Base-by-base conservation (phyloP, 23 tunicate genomes). In the Ascidia mentula region DNA sequence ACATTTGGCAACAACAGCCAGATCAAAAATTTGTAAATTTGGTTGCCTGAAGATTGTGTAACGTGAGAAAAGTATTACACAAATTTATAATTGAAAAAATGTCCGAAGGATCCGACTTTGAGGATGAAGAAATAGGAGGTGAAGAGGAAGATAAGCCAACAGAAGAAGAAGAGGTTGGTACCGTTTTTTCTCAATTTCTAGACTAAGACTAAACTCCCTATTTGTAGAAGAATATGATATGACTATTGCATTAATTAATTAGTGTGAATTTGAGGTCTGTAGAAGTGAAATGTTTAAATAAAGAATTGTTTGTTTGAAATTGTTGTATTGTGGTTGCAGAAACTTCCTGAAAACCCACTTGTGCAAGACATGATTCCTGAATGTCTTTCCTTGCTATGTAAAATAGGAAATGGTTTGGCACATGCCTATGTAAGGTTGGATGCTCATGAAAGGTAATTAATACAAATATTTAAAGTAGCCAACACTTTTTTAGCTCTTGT, bases 391-490 rank as follows among this genome's bases (percentile, higher is more conserved):
- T 79, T 93, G 84, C 81, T 93, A 12, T 93, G 98, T 76, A 93
- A 93, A 73, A 93, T 88, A 69, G 98, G 98, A 69, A 88, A 60
- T 78, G 98, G 98, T 24, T 77, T 93, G 40, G 78, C 92, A 12
- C 98, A 93, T 87, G 98, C 98, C 17, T 93, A 82, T 75, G 98
- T 93, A 22, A 82, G 88, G 73, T 35, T 93, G 38, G 88, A 84
- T 69, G 81, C 83, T 46, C 85, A 84, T 72, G 93, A 93, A 37
- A 79, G 83, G 95, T 88, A n/a, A n/a, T n/a, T n/a, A n/a, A n/a
- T n/a, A n/a, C n/a, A n/a, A n/a, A n/a, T n/a, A n/a, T n/a, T n/a
- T n/a, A n/a, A n/a, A n/a, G n/a, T n/a, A n/a, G n/a, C n/a, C n/a
- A n/a, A n/a, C n/a, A n/a, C n/a, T n/a, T n/a, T n/a, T n/a, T n/a